These are phyloP conservation scores for Acronicta leporina DNA, from an alignment of 2,888 invertebrate species.

Conservation along the genomic window DNA sequence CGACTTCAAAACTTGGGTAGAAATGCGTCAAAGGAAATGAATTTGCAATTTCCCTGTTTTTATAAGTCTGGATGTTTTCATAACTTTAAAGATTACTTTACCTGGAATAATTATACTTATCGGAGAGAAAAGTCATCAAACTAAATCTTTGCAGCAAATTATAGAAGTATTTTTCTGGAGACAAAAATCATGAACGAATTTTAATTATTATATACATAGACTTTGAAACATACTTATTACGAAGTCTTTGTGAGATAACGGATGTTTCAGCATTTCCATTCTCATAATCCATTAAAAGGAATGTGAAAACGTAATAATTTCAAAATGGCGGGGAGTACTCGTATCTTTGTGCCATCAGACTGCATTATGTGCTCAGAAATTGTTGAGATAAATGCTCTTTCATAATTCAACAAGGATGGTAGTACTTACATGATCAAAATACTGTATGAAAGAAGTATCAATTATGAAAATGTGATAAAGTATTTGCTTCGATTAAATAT, in stretches of 20 bases:
- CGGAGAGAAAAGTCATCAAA: no score
- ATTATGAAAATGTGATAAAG: background rate
- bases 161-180: no score
- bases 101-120: background rate
- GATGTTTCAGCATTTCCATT: conserved; percentile 7
- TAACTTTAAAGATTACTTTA: conserved; percentile 28
- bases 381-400: conserved; percentile 32
- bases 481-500: background rate
- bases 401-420: conserved; percentile 21
- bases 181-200: background rate
- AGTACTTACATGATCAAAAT: conserved; percentile 6
- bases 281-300: conserved; percentile 30
- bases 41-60: conserved; percentile 56
- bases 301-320: conserved; percentile 31
- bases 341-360: conserved; percentile 33
- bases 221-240: conserved; percentile 23
- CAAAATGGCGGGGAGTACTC: conserved; percentile 34
- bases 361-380: conserved; percentile 32
- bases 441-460: conserved; percentile 4
- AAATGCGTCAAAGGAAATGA: conserved; percentile 55
- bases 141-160: background rate
- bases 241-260: conserved; percentile 15
- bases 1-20: conserved; percentile 46
- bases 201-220: background rate
- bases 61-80: conserved; percentile 15